Base-by-base conservation (phyloP, 2,888 invertebrate genomes). In the Leucania comma region DNA sequence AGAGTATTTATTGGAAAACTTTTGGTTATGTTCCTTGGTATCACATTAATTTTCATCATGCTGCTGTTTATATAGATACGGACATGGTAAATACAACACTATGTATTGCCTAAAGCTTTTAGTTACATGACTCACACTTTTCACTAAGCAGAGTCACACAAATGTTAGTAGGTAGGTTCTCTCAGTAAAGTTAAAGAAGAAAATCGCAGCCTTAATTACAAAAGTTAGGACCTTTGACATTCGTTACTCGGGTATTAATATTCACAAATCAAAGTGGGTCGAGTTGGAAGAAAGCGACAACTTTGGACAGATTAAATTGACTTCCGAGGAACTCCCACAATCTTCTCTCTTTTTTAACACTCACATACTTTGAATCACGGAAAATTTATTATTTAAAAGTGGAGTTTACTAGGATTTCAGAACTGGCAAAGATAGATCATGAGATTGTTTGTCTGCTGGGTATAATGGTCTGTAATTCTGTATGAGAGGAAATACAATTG, bases 161-260 rank as follows among this genome's bases (percentile, higher is more conserved):
- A 72, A 76, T 72, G 51, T 58, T 71, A 50, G n/a, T 56, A 57
- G 56, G 35, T 35, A 57, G 46, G 38, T 54, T 12, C 24, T 74
- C 42, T 46, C 35, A 65, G 74, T 68, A 77, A 80, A 77, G 48
- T 72, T 56, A 63, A 67, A 63, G 71, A 62, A 32, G 53, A 24
- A 68, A 79, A 73, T 75, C 54, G 63, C 61, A 51, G 69, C 64
- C 60, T 76, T 84, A 81, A 84, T 84, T 79, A 81, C 73, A 76
- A 81, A 85, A 81, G 77, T 85, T 83, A 50, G 38, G 46, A 75
- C 69, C 73, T 85, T 78, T 78, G 84, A 80, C 79, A 77, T 78
- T 84, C 75, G 75, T 80, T 75, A 82, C 73, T 65, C 54, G 57
- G 67, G 61, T 82, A 87, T 87, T 87, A 81, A 86, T 86, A 85